Base-by-base conservation (phyloP, 1,140 invertebrate species). In the Argopecten irradians region DNA sequence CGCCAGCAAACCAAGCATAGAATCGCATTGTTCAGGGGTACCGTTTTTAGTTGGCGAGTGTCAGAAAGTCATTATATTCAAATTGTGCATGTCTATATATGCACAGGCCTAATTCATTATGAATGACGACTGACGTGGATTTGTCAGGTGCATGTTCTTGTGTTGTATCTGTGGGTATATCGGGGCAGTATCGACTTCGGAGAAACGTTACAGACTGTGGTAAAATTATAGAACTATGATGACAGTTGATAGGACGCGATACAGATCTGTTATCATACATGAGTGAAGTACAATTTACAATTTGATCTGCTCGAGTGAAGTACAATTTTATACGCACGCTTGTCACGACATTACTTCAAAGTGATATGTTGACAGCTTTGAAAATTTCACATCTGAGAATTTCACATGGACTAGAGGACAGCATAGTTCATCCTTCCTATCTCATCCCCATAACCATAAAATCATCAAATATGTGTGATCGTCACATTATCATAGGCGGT, bases 271-370 rank as follows among this genome's bases (percentile, higher is more conserved):
- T 71, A n/a, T 71, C 55, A n/a, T 71, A 28, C 22, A 28, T 71
- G 55, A 71, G 55, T 71, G 55, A 71, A 71, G 55, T 71, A 71
- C 55, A 71, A 71, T 71, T 71, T 71, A 71, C 55, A 71, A 71
- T 71, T 71, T 71, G 55, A 71, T 71, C 55, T 71, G 55, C 55
- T 28, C 55, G 55, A 71, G 55, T 71, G 55, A 71, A 71, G 55
- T 71, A 71, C 55, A 71, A 71, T 71, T 28, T 71, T 28, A 71
- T 71, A 71, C n/a, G 55, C 55, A 71, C n/a, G 22, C 55, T 71
- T 71, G 55, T 71, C 55, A 71, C 55, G 55, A 71, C 22, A 71
- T 71, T 28, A 71, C 55, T 71, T 71, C 55, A 71, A 71, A 71
- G 55, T 28, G 55, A 71, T 1, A 28, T 28, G 8, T 71, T 71